Conservation (phyloP, 2,888 invertebrate species). For the Automeris io region DNA sequence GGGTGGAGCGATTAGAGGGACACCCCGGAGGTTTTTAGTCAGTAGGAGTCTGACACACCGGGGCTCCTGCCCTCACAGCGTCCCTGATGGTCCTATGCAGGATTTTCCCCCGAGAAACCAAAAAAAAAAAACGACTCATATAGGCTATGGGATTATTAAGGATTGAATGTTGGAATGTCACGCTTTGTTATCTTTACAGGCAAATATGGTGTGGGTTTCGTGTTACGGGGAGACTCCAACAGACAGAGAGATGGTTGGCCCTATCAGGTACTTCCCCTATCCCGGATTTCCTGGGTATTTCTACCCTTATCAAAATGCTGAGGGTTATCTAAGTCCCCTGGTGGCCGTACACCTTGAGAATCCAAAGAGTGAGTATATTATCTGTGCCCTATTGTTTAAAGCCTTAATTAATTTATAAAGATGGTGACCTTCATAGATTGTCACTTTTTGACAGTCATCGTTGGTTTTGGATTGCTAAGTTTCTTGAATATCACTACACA, state of each 20-base stretch:
- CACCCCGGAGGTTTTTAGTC: too few relatives aligned
- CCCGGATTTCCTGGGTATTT: constrained; percentile 92
- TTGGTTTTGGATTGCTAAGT: background rate
- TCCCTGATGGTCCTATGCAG: too few relatives aligned
- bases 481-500: too few relatives aligned
- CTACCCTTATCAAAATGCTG: constrained; percentile 91
- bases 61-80: too few relatives aligned
- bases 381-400: background rate
- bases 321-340: constrained; percentile 92
- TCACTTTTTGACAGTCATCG: too few relatives aligned
- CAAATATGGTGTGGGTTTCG: constrained; percentile 87
- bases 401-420: background rate
- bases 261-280: constrained; percentile 85
- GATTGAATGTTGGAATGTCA: too few relatives aligned
- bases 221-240: constrained; percentile 96
- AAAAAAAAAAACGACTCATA: too few relatives aligned
- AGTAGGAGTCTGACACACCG: too few relatives aligned
- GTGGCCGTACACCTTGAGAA: constrained; percentile 89
- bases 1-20: too few relatives aligned
- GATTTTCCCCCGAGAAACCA: too few relatives aligned
- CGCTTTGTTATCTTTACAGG: constrained; percentile 36
- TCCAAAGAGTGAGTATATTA: constrained; percentile 82
- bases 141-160: too few relatives aligned
- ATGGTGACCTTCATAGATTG: too few relatives aligned
- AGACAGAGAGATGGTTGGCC: constrained; percentile 93